These are phyloP conservation scores for Drosophila kepulauana DNA, from an alignment of 1,140 invertebrate genomes.

Conservation along the genomic window DNA sequence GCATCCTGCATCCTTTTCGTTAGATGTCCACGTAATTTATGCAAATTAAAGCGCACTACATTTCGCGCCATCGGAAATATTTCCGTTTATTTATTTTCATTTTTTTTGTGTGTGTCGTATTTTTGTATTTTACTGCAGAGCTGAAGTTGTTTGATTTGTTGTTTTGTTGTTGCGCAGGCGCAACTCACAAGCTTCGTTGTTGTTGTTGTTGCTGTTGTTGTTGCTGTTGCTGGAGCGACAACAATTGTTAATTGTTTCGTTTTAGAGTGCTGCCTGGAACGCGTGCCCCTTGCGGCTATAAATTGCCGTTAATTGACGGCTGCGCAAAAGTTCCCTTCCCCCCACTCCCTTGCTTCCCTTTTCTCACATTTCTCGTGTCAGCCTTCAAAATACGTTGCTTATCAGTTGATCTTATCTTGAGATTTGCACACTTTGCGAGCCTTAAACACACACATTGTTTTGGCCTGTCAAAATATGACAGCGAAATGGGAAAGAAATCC, in stretches of 20 bases:
- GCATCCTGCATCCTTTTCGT: constrained; percentile 25
- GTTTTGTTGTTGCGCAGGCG: constrained; percentile 67
- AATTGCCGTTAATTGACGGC: constrained; percentile 79
- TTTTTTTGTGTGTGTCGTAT: constrained; percentile 23
- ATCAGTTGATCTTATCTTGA: constrained; percentile 35
- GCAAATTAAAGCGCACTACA: constrained; percentile 82
- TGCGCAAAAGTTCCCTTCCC: constrained; percentile 10
- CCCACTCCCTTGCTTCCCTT: background rate
- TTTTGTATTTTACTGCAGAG: constrained; percentile 28
- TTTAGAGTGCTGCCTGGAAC: constrained; percentile 34
- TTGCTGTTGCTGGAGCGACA: constrained; percentile 48
- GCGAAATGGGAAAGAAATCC: constrained; percentile 14
- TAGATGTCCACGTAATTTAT: constrained; percentile 65
- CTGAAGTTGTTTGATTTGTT: constrained; percentile 76
- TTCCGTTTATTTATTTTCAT: constrained; percentile 44
- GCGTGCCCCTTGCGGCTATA: constrained; percentile 50
- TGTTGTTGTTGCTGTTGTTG: constrained; percentile 36
- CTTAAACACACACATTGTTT: constrained; percentile 3
- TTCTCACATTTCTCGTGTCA: background rate
- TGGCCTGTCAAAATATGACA: constrained; percentile 49
- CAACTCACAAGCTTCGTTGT: constrained; percentile 40
- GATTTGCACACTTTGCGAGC: constrained; percentile 20
- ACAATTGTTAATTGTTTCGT: constrained; percentile 80
- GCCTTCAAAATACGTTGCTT: constrained; percentile 10
- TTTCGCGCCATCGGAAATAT: constrained; percentile 74